Conservation (phyloP, 2,797 vertebrate genomes). For the Spinibarbus caldwelli region DNA sequence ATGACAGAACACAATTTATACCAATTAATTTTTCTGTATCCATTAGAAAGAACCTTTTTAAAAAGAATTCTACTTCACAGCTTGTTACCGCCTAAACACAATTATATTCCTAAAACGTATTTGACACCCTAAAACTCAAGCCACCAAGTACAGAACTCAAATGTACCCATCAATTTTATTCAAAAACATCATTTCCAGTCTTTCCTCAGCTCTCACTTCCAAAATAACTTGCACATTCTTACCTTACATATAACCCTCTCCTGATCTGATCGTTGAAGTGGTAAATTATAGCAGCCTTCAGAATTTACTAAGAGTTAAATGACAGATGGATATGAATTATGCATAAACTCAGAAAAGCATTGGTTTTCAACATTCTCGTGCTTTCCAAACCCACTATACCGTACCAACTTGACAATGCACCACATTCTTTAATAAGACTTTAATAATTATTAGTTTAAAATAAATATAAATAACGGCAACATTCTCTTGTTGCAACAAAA, state of each 20-base stretch:
- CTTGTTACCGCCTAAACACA: constrained; percentile 53
- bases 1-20: constrained; percentile 64
- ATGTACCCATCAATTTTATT: constrained; percentile 51
- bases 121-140: constrained; percentile 46
- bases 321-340: constrained; percentile 55
- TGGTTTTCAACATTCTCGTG: constrained; percentile 46
- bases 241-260: constrained; percentile 16
- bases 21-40: constrained; percentile 65
- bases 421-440: constrained; percentile 49
- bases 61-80: constrained; percentile 56
- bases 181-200: constrained; percentile 62
- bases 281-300: constrained; percentile 51
- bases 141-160: constrained; percentile 63
- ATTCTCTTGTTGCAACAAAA: constrained; percentile 67
- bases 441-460: constrained; percentile 57
- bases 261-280: constrained; percentile 35
- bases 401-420: constrained; percentile 50
- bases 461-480: constrained; percentile 76
- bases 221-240: constrained; percentile 50
- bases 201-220: constrained; percentile 47
- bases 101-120: constrained; percentile 59
- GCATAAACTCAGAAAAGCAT: constrained; percentile 53
- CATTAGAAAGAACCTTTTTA: constrained; percentile 62
- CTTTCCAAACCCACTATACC: constrained; percentile 51
- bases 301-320: constrained; percentile 36